phyloP scores from a whole-genome alignment of 53 echinoderm and acorn worm species.

The Holothuria scabra region DNA sequence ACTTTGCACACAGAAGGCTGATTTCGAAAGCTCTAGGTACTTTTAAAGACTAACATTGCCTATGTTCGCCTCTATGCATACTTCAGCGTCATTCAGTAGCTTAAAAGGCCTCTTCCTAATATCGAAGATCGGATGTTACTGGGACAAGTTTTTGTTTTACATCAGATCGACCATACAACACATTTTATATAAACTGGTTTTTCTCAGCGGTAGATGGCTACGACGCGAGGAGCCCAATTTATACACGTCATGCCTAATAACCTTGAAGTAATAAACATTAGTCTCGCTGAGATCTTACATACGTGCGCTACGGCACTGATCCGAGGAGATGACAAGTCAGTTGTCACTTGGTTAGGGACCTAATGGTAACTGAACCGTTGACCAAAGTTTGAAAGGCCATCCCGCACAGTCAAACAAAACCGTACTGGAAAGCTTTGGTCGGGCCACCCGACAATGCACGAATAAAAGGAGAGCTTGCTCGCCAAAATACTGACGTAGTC shows the following conservation, averaged over 20 bases:
- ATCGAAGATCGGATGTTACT: too few relatives aligned
- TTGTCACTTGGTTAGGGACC: neutral
- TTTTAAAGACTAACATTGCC: too few relatives aligned
- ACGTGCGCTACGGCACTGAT: conserved; percentile 21
- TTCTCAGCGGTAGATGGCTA: conserved; percentile 2
- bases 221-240: conserved; percentile 24
- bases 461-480: too few relatives aligned
- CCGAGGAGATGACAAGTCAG: conserved; percentile 17
- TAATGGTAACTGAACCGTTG: conserved; percentile 42
- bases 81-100: too few relatives aligned
- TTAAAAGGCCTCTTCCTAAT: too few relatives aligned
- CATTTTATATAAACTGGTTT: neutral
- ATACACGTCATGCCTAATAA: conserved; percentile 34
- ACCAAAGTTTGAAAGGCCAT: conserved; percentile 43
- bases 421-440: neutral
- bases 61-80: too few relatives aligned
- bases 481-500: too few relatives aligned
- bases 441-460: too few relatives aligned
- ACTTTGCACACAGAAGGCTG: too few relatives aligned
- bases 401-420: conserved; percentile 21
- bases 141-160: too few relatives aligned
- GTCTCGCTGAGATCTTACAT: conserved; percentile 21
- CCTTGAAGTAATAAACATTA: conserved; percentile 18
- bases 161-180: too few relatives aligned
- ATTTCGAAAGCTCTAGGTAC: too few relatives aligned